A percentile compares a stretch with the other conserved stretches of the same genome.
Conservation (phyloP, 2,113 vertebrate species). For the rat (Rattus norvegicus) region DNA sequence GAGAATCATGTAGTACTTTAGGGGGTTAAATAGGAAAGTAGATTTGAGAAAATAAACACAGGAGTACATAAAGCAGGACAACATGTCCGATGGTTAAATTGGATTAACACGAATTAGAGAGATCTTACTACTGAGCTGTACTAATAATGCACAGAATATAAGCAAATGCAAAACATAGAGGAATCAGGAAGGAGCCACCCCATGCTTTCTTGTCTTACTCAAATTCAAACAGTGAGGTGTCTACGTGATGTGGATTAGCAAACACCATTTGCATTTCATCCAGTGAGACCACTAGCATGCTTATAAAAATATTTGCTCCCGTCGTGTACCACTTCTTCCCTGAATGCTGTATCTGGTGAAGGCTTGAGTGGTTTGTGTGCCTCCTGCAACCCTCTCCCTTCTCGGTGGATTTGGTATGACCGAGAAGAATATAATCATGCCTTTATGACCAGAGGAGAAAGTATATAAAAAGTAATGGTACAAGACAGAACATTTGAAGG, state of each 20-base stretch:
- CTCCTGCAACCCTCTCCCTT: background rate
- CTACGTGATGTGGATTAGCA: background rate
- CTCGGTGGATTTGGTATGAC: background rate
- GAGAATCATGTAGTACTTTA: background rate
- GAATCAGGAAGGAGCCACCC: fast-evolving
- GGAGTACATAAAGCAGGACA: background rate
- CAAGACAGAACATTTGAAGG: background rate
- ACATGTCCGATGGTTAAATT: no score
- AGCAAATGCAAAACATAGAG: background rate
- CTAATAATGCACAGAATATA: background rate
- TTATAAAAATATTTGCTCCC: background rate
- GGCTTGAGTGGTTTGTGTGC: background rate
- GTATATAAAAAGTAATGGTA: background rate
- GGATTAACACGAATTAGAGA: background rate
- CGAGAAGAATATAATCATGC: background rate
- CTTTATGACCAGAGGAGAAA: background rate
- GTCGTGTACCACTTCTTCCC: background rate
- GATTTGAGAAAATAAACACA: background rate
- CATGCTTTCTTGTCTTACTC: no score
- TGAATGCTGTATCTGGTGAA: no score
- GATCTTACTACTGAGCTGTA: background rate
- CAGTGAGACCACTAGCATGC: background rate
- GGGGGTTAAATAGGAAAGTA: background rate
- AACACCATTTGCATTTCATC: background rate
- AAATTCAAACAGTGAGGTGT: background rate